Base-by-base conservation (phyloP, 2,888 invertebrate genomes). In the Ormyrus nitidulus region DNA sequence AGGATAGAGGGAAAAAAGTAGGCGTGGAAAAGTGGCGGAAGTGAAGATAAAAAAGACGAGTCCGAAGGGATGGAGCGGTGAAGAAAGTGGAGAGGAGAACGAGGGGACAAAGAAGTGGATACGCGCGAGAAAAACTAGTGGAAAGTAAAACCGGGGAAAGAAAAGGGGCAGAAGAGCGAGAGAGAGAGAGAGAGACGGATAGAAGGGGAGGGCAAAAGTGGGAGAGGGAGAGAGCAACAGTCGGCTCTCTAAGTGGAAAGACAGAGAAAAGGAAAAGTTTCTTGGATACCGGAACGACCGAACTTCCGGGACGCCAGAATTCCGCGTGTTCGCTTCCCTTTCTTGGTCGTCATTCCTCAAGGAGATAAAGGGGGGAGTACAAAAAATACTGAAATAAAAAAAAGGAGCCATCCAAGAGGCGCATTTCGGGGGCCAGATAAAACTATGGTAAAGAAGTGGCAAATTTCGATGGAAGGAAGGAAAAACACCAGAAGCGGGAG, bases 231-330 rank as follows among this genome's bases (percentile, higher is more conserved):
- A 64, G 48, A 75, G 74, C 64, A 81, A 77, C 61, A 81, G 69
- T 73, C 77, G 73, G 13, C 62, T 49, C 59, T 73, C 58, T 77
- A 64, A 77, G 72, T 77, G 73, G 68, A 80, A 59, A 77, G 77
- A 80, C 73, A 73, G 64, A 77, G 76, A 76, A 61, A 77, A 61
- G 70, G 54, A 75, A 78, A 81, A 75, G 68, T 81, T 77, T 66
- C 64, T 51, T 64, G 74, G 61, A 71, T 78, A 77, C 77, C 66
- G 61, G 70, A 74, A 81, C 78, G 74, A 75, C 34, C 54, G 71
- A 81, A 78, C 71, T 81, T 78, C 70, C 70, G 78, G 83, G 83
- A 83, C 78, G 77, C 80, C 81, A 83, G 72, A 81, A 83, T 83
- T 82, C 80, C 76, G 79, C 64, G 78, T 79, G 72, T 81, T 79